Percentiles rank a stretch among this genome's conserved stretches.
phyloP scores from a whole-genome alignment of 2,797 vertebrate genomes.

The Sebastes nivosus region DNA sequence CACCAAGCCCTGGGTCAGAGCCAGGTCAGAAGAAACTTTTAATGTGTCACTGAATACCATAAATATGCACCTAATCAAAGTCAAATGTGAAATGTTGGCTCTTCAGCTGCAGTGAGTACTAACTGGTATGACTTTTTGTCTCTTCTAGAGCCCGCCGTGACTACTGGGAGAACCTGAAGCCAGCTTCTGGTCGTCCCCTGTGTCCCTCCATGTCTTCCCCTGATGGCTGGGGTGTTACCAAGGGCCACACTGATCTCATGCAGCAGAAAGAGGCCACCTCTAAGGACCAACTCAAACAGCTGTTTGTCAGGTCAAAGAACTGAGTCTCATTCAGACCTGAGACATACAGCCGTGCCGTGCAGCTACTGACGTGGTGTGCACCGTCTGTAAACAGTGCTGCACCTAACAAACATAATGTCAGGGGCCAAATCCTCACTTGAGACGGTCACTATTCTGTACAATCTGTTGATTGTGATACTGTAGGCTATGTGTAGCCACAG shows the following conservation, averaged over 20 bases:
- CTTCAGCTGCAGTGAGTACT: neutral
- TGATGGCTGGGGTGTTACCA: constrained; percentile 94
- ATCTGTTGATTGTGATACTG: constrained; percentile 23
- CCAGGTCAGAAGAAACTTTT: constrained; percentile 81
- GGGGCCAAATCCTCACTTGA: constrained; percentile 19
- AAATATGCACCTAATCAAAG: neutral
- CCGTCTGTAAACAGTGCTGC: neutral
- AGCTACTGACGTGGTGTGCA: constrained; percentile 3
- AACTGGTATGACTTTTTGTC: neutral
- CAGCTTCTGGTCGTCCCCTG: constrained; percentile 91
- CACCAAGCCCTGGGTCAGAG: constrained; percentile 95
- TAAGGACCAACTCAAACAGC: constrained; percentile 88
- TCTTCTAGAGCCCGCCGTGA: constrained; percentile 89
- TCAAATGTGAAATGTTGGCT: neutral
- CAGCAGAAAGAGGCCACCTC: constrained; percentile 95
- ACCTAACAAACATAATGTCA: constrained; percentile 8
- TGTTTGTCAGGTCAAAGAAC: constrained; percentile 86
- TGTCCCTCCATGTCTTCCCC: constrained; percentile 91
- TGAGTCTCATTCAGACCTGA: constrained; percentile 47
- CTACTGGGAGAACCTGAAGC: constrained; percentile 94
- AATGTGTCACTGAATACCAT: neutral
- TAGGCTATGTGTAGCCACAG: constrained; percentile 11
- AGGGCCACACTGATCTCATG: constrained; percentile 90
- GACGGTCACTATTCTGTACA: constrained; percentile 26
- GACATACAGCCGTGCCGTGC: neutral